Evolutionary conservation across 2,113 vertebrate genomes (phyloP).

Genomic region (Edolisoma coerulescens): DNA sequence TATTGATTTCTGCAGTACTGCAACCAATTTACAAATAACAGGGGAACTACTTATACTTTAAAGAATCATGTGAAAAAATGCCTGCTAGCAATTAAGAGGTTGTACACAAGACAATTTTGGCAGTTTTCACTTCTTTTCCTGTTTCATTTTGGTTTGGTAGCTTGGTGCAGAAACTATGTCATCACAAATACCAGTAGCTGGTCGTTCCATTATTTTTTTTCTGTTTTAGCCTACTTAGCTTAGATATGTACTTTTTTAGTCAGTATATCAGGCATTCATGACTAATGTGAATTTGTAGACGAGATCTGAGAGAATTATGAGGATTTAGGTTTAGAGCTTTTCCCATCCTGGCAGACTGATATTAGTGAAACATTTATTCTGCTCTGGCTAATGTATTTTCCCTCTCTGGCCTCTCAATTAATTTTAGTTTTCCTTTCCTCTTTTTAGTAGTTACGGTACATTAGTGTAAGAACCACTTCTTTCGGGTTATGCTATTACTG

Average conservation of each 20-base stretch:
- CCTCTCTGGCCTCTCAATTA: not conserved
- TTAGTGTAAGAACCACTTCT: not conserved
- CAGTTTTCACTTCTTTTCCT: not conserved
- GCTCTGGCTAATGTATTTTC: not conserved
- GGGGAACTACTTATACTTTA: conserved; percentile 35
- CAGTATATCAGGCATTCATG: conserved; percentile 18
- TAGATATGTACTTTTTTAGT: not conserved
- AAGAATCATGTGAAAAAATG: not conserved
- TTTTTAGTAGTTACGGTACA: not conserved
- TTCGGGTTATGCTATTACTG: not conserved
- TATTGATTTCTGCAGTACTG: not conserved
- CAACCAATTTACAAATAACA: conserved; percentile 8
- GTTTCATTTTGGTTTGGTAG: not conserved
- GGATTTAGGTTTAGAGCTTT: conserved; percentile 55
- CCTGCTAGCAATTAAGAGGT: not conserved
- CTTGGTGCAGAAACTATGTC: not conserved
- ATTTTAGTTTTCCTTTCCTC: not conserved
- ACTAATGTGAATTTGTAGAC: conserved; percentile 30
- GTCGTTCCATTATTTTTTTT: not conserved
- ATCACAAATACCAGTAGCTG: not conserved
- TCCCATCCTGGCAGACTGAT: not conserved
- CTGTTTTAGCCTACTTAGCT: not conserved
- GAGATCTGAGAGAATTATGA: conserved; percentile 46
- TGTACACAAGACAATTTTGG: not conserved
- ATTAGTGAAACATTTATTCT: conserved; percentile 3